phyloP scores from a whole-genome alignment of 2,888 invertebrate genomes.

The Mayetiola destructor region DNA sequence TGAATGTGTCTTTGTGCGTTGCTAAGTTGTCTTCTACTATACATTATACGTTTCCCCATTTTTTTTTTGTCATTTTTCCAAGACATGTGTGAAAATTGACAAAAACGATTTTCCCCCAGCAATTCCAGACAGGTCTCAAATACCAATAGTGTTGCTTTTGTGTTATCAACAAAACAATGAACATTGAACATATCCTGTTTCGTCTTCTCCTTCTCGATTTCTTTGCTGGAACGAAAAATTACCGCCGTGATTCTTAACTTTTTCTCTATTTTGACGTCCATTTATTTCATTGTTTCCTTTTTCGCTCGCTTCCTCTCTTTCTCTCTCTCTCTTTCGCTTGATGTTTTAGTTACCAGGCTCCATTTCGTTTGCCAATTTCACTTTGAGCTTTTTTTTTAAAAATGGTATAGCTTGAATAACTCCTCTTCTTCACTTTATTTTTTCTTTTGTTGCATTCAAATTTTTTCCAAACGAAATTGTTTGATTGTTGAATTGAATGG shows the following conservation, averaged over 20 bases:
- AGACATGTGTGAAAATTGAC: neutral
- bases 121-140: neutral
- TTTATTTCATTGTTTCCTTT: neutral
- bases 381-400: neutral
- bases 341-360: too few relatives aligned
- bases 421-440: too few relatives aligned
- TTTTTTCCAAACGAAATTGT: too few relatives aligned
- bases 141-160: neutral
- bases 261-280: neutral
- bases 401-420: neutral
- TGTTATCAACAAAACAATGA: neutral
- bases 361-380: neutral
- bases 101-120: neutral
- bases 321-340: neutral
- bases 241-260: neutral
- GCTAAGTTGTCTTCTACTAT: neutral
- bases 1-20: neutral
- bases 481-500: slow-evolving; percentile 2
- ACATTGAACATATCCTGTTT: too few relatives aligned
- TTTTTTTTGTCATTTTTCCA: too few relatives aligned
- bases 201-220: too few relatives aligned
- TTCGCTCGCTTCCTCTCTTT: neutral
- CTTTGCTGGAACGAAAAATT: neutral
- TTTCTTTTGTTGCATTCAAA: too few relatives aligned
- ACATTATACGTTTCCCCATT: too few relatives aligned